Evolutionary conservation across 2,113 vertebrate genomes (phyloP).

Genomic region (Dinomys branickii): DNA sequence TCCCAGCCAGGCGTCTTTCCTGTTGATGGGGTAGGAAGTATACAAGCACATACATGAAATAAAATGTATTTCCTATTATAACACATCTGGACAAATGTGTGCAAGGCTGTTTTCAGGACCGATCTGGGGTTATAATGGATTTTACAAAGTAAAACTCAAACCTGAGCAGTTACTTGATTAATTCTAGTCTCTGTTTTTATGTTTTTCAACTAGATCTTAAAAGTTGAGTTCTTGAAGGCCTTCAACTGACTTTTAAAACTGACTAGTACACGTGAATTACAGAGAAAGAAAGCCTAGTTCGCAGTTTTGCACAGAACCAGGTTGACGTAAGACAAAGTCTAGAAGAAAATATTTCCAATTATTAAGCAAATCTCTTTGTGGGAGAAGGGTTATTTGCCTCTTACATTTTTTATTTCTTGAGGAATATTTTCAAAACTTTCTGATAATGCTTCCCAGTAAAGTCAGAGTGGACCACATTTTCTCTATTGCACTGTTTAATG

Average conservation of each 20-base stretch:
- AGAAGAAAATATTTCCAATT: neutral
- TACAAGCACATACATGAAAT: neutral
- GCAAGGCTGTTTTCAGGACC: constrained; percentile 41
- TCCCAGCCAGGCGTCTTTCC: neutral
- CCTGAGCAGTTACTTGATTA: constrained; percentile 16
- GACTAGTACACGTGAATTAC: neutral
- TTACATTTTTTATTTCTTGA: constrained; percentile 15
- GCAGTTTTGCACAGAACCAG: neutral
- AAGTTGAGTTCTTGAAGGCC: neutral
- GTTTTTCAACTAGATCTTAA: constrained; percentile 57
- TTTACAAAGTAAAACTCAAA: constrained; percentile 60
- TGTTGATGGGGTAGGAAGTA: neutral
- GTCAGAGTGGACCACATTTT: neutral
- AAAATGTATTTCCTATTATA: constrained; percentile 39
- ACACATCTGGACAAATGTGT: neutral
- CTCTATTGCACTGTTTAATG: neutral
- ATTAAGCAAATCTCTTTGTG: neutral
- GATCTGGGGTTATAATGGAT: constrained; percentile 11
- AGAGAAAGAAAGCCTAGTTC: neutral
- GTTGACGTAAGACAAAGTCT: neutral
- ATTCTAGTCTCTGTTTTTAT: constrained; percentile 10
- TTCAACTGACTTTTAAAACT: neutral
- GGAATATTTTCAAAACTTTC: neutral
- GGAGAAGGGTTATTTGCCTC: neutral
- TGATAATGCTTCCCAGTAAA: neutral